Conservation (phyloP, 2,113 vertebrate genomes). For the Tor tambroides region DNA sequence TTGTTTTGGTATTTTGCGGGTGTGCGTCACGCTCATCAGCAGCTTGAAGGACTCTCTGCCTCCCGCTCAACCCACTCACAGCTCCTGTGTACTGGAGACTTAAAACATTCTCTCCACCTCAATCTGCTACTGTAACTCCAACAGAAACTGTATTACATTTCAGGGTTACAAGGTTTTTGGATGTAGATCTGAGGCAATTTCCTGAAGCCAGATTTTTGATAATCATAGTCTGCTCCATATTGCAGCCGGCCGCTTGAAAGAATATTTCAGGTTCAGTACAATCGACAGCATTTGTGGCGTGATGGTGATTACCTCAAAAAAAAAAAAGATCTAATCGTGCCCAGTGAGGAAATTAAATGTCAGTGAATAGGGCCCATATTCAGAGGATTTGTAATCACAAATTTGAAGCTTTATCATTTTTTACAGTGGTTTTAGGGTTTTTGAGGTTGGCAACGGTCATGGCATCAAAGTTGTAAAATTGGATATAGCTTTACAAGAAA, state of each 20-base stretch:
- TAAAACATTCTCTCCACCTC: constrained; percentile 12
- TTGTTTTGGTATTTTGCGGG: constrained; percentile 29
- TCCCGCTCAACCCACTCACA: constrained; percentile 39
- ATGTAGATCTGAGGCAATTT: not conserved
- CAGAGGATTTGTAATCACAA: not conserved
- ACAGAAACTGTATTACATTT: not conserved
- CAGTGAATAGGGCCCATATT: not conserved
- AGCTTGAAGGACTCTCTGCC: constrained; percentile 17
- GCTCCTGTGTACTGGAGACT: constrained; percentile 1
- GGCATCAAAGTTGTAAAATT: not conserved
- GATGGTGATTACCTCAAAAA: not conserved
- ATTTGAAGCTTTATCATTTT: no score
- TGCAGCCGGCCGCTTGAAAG: not conserved
- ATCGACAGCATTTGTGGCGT: not conserved
- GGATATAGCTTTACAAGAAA: no score
- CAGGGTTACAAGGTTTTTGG: not conserved
- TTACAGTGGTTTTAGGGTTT: no score
- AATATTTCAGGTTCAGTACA: not conserved
- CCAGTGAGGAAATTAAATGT: not conserved
- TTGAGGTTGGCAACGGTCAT: not conserved
- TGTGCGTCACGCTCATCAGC: constrained; percentile 21
- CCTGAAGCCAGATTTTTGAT: not conserved
- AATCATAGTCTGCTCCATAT: not conserved
- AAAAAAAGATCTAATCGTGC: not conserved
- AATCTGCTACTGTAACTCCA: not conserved